These are phyloP conservation scores for Heliconius erato DNA, from an alignment of 2,888 invertebrate genomes.

Conservation along the genomic window DNA sequence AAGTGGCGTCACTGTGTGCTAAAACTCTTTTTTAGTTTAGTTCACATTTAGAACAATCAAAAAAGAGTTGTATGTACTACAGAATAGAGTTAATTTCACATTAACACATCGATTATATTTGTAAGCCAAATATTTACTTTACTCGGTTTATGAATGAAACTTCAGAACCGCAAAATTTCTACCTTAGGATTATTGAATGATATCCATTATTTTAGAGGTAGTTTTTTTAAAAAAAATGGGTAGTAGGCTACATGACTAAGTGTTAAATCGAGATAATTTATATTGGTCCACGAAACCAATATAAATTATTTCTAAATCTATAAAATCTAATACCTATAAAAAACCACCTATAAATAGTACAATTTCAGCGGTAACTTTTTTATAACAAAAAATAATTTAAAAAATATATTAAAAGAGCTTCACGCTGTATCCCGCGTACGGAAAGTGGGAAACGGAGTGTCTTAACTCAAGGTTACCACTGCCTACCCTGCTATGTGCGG, in stretches of 20 bases:
- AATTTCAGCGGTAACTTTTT: no score
- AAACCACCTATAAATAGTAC: no score
- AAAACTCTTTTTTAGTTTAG: conserved; percentile 72
- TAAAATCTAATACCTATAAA: no score
- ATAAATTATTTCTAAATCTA: no score
- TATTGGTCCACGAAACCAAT: no score
- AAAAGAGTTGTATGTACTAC: conserved; percentile 13
- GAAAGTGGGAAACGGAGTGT: no score
- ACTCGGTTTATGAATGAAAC: conserved; percentile 83
- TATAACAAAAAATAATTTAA: no score
- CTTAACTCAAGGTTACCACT: no score
- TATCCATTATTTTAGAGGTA: conserved; percentile 44
- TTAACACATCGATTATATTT: conserved; percentile 50
- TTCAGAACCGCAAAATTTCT: conserved; percentile 68
- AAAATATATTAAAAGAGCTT: no score
- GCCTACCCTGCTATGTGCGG: no score
- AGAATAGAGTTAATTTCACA: background rate
- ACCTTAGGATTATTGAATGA: conserved; percentile 42
- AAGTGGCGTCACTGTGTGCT: conserved; percentile 79
- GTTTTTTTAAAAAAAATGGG: conserved; percentile 15
- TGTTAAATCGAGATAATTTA: background rate
- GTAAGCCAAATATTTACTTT: conserved; percentile 77
- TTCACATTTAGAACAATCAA: conserved; percentile 31
- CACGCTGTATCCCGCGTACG: no score
- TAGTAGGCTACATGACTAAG: conserved; percentile 2